Percentiles rank a stretch among this genome's conserved stretches.
These are phyloP conservation scores for Sitta carolinensis DNA, from an alignment of 2,797 vertebrate species.

Conservation along the genomic window DNA sequence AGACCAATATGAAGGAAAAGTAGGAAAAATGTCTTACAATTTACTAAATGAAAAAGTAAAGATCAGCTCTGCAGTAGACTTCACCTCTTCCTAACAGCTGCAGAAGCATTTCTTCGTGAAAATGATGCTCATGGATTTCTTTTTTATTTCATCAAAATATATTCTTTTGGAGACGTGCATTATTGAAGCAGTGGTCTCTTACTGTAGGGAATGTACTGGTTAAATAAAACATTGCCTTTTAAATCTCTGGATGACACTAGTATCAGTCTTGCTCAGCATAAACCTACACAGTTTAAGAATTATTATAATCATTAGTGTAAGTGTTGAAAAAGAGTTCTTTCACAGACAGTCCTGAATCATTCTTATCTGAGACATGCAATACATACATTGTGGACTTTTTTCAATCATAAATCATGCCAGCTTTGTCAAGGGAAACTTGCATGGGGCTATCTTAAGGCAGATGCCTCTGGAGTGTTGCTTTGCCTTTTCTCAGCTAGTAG, in stretches of 20 bases:
- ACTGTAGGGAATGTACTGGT: not conserved
- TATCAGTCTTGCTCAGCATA: not conserved
- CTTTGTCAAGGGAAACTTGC: slow-evolving; percentile 1
- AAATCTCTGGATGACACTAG: not conserved
- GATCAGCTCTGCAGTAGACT: not conserved
- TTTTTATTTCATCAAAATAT: not conserved
- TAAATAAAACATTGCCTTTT: not conserved
- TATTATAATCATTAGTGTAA: not conserved
- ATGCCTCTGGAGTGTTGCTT: slow-evolving; percentile 15
- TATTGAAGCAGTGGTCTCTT: not conserved
- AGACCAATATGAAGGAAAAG: not conserved
- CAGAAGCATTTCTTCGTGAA: not conserved
- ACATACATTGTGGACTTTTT: not conserved
- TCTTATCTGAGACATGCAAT: not conserved
- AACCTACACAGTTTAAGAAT: not conserved
- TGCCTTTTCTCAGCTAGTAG: slow-evolving; percentile 49
- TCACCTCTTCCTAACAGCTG: not conserved
- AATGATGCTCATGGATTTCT: not conserved
- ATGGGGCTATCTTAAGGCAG: not conserved
- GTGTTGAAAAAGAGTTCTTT: not conserved
- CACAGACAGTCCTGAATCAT: not conserved
- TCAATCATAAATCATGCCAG: not conserved
- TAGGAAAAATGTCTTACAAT: not conserved
- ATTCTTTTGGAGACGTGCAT: not conserved
- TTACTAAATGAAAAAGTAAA: not conserved